Percentiles rank a stretch among this genome's conserved stretches.
Evolutionary conservation across 2,888 invertebrate genomes (phyloP).

Genomic region (Ommatoiulus sabulosus): DNA sequence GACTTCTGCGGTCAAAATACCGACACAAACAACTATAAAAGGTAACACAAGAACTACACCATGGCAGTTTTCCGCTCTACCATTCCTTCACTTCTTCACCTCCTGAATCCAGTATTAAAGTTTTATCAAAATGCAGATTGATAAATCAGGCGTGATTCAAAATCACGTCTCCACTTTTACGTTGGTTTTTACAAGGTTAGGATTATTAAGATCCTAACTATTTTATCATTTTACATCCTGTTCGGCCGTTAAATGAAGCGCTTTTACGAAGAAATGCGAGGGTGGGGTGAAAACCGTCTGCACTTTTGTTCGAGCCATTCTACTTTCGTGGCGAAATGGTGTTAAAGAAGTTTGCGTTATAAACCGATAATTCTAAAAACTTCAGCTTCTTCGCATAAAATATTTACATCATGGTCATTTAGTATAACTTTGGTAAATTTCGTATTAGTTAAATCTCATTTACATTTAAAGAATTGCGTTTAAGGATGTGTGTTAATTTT

Average conservation of each 20-base stretch:
- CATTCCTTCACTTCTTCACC: conserved; percentile 45
- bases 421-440: not conserved
- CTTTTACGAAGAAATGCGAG: not conserved
- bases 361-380: not conserved
- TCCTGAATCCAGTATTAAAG: conserved; percentile 5
- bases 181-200: not conserved
- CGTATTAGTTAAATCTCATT: not conserved
- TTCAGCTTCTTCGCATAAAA: not conserved
- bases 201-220: conserved; percentile 49
- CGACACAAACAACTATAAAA: conserved; percentile 27
- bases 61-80: conserved; percentile 47
- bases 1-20: not conserved
- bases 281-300: not conserved
- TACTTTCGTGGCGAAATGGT: not conserved
- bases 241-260: not conserved
- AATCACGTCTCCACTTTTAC: not conserved
- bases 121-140: not conserved
- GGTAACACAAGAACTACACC: conserved; percentile 51
- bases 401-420: not conserved
- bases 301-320: not conserved
- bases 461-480: not conserved
- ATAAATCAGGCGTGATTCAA: not conserved
- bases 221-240: not conserved
- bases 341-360: not conserved
- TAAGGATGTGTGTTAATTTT: not conserved